A percentile compares a stretch with the other conserved stretches of the same genome.
phyloP scores from a whole-genome alignment of 2,113 vertebrate species.

The Columbina picui region DNA sequence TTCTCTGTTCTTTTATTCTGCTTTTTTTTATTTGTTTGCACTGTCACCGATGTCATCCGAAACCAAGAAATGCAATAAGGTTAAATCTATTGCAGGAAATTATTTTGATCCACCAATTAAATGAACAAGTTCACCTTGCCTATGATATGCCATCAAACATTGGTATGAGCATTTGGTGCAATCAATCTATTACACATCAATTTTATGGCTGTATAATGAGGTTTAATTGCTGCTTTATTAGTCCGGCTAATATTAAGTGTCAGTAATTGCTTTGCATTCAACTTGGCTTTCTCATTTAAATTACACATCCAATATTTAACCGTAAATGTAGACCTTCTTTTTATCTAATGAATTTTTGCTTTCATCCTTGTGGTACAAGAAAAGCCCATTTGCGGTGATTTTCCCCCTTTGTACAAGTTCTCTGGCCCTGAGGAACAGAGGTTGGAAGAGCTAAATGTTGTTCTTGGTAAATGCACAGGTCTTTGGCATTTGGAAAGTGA shows the following conservation, averaged over 20 bases:
- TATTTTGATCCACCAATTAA: slow-evolving; percentile 40
- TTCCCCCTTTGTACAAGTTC: not conserved
- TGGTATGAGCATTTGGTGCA: slow-evolving; percentile 69
- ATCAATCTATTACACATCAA: slow-evolving; percentile 80
- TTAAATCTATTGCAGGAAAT: slow-evolving; percentile 49
- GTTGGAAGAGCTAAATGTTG: not conserved
- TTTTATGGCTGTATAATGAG: slow-evolving; percentile 83
- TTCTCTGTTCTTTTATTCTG: not conserved
- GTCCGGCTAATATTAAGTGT: slow-evolving; percentile 81
- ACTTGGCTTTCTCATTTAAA: slow-evolving; percentile 77
- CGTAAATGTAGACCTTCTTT: slow-evolving; percentile 66
- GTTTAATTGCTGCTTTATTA: slow-evolving; percentile 84
- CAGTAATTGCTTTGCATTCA: slow-evolving; percentile 81
- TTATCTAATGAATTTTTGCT: slow-evolving; percentile 59
- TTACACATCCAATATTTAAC: slow-evolving; percentile 75
- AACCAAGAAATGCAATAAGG: slow-evolving; percentile 33
- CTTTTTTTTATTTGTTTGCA: slow-evolving; percentile 57
- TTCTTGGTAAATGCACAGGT: not conserved
- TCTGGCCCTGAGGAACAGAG: slow-evolving; percentile 6
- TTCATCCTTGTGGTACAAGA: not conserved
- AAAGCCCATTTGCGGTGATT: slow-evolving; percentile 41
- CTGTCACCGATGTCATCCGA: slow-evolving; percentile 8
- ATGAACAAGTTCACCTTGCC: slow-evolving; percentile 60
- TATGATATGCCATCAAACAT: slow-evolving; percentile 68
- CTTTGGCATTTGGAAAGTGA: slow-evolving; percentile 12